Evolutionary conservation across 2,888 invertebrate genomes (phyloP), one percentile per base, ranked within the genome.

Genomic region (Limnephilus rhombicus): DNA sequence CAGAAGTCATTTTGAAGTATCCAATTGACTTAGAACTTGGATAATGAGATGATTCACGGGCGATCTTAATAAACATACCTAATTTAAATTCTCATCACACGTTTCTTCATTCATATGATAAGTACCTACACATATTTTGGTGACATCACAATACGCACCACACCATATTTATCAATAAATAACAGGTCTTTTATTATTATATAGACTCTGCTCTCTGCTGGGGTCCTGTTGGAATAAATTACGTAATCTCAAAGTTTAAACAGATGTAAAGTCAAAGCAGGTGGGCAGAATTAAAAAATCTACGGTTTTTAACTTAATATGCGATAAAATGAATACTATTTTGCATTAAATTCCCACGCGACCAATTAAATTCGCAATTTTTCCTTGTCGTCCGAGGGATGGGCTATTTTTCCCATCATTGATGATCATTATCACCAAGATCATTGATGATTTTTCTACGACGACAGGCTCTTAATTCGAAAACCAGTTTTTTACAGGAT

Each of bases 1-100:
- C n/a, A 68, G 18, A 68, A 68, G 24, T 5, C 83, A 83, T 34
- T 37, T 83, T 83, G 24, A 37, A 83, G 37, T 83, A 11, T 34
- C 34, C 83, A 37, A 15, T 29, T 15, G 37, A 24, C 9, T 68
- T 68, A 68, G 68, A 68, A n/a, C 68, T 68, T 68, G 68, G 5
- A 53, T 53, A 68, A 68, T 68, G 68, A 68, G 37, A 83, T 83
- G 83, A 83, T 41, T 83, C 83, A 83, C 7, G 83, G 83, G 83
- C 29, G 37, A 34, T 83, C 31, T 24, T 83, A 37, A 37, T 31
- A 37, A 83, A 18, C 83, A 68, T 24, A 24, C 68, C 68, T 24
- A 2, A 83, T 83, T 83, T 37, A 83, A 83, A 83, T 83, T 34
- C 83, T n/a, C 34, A 83, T 83, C 82, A 34, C 82, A 34, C 34